Evolutionary conservation across 2,113 vertebrate species (phyloP), one percentile per base, ranked within the genome.

Genomic region (Lamprotornis superbus): DNA sequence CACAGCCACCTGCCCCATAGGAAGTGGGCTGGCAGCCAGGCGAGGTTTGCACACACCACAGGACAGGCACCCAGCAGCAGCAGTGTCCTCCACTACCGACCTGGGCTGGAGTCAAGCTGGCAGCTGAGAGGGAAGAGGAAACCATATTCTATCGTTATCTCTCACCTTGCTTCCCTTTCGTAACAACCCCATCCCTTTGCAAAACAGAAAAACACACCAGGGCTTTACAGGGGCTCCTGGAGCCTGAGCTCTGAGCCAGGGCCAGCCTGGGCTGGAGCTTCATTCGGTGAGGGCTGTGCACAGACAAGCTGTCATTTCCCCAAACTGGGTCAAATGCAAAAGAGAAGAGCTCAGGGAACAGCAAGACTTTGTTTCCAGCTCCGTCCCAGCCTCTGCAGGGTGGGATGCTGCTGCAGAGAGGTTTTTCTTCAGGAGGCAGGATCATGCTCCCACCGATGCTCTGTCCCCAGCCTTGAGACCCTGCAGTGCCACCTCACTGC

Each of bases 61-160:
- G 91, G 86, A 92, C 83, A 94, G 85, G 82, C 95, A 87, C 63
- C 75, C 24, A 7, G 85, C 73, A 87, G 8, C 50, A 87, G 8
- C 46, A 6, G 73, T 5, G 2, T 88, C 80, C 89, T 94, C 73
- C 86, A 67, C 83, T 25, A 23, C 91, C 2, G 80, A 94, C 83
- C 93, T 93, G 94, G 91, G 95, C 94, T 92, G 96, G 28, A 86
- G 74, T 92, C 95, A 89, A 89, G 68, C 90, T 81, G 90, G 93
- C 96, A 96, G 86, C 91, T 69, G 69, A 90, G 91, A 52, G 56
- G 90, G 94, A 95, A 95, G 89, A 95, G 94, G 95, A 97, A 97
- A 94, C 91, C 91, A 78, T 95, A 89, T 74, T 88, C 55, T 93
- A 78, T 81, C 12, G 16, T 96, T 95, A 96, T 94, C 91, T 77